Evolutionary conservation across 1,140 invertebrate species (phyloP).

Genomic region (Sycobia sp.): DNA sequence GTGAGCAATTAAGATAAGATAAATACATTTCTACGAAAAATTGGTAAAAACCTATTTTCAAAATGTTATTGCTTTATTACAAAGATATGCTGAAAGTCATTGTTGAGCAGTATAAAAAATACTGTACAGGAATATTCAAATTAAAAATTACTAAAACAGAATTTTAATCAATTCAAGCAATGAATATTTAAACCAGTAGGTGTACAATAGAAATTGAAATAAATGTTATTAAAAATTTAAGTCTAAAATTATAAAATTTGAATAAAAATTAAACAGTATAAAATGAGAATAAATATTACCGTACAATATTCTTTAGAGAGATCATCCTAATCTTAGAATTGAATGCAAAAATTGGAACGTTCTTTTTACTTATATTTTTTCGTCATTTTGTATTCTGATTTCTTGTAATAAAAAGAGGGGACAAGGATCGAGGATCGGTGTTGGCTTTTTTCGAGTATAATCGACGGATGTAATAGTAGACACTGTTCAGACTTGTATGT

Average conservation of each 20-base stretch:
- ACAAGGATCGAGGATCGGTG: conserved; percentile 33
- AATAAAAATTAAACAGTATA: conserved; percentile 4
- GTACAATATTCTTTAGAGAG: conserved; percentile 31
- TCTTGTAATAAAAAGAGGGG: conserved; percentile 28
- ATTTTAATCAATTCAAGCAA: too few species aligned
- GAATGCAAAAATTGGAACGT: conserved; percentile 31
- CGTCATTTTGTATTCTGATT: conserved; percentile 1
- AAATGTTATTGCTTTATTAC: conserved; percentile 35
- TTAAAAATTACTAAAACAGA: not conserved
- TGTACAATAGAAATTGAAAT: too few species aligned
- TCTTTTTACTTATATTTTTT: conserved; percentile 22
- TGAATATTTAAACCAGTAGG: too few species aligned
- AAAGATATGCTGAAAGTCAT: conserved; percentile 30
- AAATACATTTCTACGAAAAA: conserved; percentile 25
- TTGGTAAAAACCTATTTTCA: conserved; percentile 23
- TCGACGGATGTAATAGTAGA: conserved; percentile 52
- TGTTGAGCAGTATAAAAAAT: conserved; percentile 23
- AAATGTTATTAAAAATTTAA: not conserved
- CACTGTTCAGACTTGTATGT: conserved; percentile 59
- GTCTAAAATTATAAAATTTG: not conserved
- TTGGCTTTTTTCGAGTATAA: conserved; percentile 44
- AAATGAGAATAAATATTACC: conserved; percentile 26
- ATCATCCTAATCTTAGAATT: conserved; percentile 13
- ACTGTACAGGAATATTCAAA: conserved; percentile 30
- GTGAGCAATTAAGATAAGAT: conserved; percentile 2